Evolutionary conservation across 2,888 invertebrate genomes (phyloP), one percentile per base, ranked within the genome.

Genomic region (Thera britannica): DNA sequence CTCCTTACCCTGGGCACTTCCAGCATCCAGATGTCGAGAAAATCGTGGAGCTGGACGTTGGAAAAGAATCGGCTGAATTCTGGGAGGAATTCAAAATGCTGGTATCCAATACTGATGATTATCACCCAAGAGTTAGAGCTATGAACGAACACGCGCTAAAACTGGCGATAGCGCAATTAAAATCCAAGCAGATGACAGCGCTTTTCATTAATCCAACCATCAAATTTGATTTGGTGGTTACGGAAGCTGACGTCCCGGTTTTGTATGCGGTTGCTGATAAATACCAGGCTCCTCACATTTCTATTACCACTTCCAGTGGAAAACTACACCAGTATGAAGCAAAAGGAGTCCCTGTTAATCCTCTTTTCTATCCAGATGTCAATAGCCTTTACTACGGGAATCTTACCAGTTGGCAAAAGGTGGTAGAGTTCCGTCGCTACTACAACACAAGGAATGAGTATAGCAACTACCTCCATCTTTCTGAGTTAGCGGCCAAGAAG

Each of bases 181-280:
- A 83, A 72, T 91, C 93, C 0, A 89, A 93, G 67, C 86, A 86
- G 64, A 88, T 93, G 90, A 81, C 83, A 11, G 86, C 92, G 2
- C 71, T 93, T 9, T 76, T 93, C 5, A 81, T 89, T 2, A 93
- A 91, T 67, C 89, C 88, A 0, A 90, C 89, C 44, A 82, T 93
- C 38, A 87, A 88, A 65, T 95, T 95, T 73, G 95, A 95, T 79
- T 77, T 95, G 46, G 90, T 95, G 0, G 83, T 95, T 51, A 89
- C 94, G 2, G 95, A 95, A 81, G 90, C 92, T n/a, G 87, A 95
- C 6, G 85, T 92, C 3, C 94, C 95, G 0, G 63, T 93, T 0
- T 77, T 94, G 51, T 94, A 93, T 65, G 94, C 91, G 0, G 90
- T 94, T 34, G 94, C 94, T 34, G 90, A 95, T 54, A 93, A 94